phyloP scores from a whole-genome alignment of 2,113 vertebrate genomes.

The Aspiorhynchus laticeps region DNA sequence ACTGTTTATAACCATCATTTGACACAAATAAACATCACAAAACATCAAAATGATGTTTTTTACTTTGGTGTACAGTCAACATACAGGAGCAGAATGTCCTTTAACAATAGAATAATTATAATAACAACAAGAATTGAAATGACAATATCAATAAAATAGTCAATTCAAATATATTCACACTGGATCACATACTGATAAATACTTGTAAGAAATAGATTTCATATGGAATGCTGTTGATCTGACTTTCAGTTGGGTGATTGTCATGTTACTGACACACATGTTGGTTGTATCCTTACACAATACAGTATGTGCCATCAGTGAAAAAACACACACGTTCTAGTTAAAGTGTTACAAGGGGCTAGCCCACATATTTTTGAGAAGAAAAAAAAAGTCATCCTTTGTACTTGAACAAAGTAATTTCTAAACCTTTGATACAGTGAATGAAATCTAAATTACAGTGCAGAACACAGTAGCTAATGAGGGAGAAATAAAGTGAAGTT shows the following conservation, averaged over 20 bases:
- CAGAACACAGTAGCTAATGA: conserved; percentile 38
- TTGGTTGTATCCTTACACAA: conserved; percentile 31
- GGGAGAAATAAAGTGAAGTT: conserved; percentile 4
- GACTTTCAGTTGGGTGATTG: conserved; percentile 56
- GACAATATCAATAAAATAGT: conserved; percentile 67
- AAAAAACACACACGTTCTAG: conserved; percentile 3
- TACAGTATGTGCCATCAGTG: conserved; percentile 40
- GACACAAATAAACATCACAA: conserved; percentile 3
- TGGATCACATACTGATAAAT: conserved; percentile 58
- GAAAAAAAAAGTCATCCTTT: not conserved
- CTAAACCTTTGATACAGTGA: conserved; percentile 37
- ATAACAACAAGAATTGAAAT: conserved; percentile 64
- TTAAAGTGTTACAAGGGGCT: conserved; percentile 14
- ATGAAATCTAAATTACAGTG: conserved; percentile 49
- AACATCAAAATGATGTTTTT: conserved; percentile 59
- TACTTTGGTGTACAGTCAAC: conserved; percentile 72
- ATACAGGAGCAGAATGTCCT: conserved; percentile 68
- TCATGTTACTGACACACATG: conserved; percentile 52
- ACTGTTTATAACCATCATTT: not conserved
- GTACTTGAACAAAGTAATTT: not conserved
- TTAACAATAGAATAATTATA: conserved; percentile 70
- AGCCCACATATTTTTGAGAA: conserved; percentile 11
- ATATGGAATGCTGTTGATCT: conserved; percentile 57
- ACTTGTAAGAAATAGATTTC: conserved; percentile 52
- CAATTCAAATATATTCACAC: conserved; percentile 58